Base-by-base conservation (phyloP, 64 coral and sea anemone genomes). In the Hydrozoanthus tunicans region DNA sequence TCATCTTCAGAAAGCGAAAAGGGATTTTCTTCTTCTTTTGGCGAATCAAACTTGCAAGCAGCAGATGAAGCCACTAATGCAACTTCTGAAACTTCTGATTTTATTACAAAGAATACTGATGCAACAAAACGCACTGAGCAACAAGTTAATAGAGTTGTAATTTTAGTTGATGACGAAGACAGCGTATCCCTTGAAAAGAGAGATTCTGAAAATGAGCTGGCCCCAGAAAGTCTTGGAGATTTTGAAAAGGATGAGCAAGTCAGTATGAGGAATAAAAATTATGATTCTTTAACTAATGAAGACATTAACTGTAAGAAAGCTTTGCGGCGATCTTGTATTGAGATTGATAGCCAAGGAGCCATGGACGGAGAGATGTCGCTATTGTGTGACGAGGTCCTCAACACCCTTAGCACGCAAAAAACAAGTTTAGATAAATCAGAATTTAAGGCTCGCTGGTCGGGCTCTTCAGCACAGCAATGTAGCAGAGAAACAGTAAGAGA, bases 321-420 rank as follows among this genome's bases (percentile, higher is more conserved):
- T 17, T 74, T 24, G 25, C 54, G 56, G 84, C 55, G 51, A 3
- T 72, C 68, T 4, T 59, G 26, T 57, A 14, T 15, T 13, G n/a
- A 74, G 55, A 59, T n/a, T 74, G 7, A 10, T 88, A 74, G 24
- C 27, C 13, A 15, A 43, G 68, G 43, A 73, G 51, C 25, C 52
- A 7, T 32, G 13, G 20, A 73, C 6, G 58, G 5, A 11, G 23
- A 61, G 61, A 75, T 26, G 23, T 27, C 52, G 3, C 32, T 73
- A 32, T 43, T 88, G 11, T 59, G 69, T 24, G 68, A 88, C 11
- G 82, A 72, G 71, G 54, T 70, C 6, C 53, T 86, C 25, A 10
- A 9, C 55, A 10, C 57, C 7, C 70, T 70, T 13, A 74, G 24
- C 26, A 74, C 68, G 14, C 54, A 75, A 25, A 15, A 10, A 27